phyloP scores from a whole-genome alignment of 1,140 invertebrate genomes.

The Lethrus apterus region DNA sequence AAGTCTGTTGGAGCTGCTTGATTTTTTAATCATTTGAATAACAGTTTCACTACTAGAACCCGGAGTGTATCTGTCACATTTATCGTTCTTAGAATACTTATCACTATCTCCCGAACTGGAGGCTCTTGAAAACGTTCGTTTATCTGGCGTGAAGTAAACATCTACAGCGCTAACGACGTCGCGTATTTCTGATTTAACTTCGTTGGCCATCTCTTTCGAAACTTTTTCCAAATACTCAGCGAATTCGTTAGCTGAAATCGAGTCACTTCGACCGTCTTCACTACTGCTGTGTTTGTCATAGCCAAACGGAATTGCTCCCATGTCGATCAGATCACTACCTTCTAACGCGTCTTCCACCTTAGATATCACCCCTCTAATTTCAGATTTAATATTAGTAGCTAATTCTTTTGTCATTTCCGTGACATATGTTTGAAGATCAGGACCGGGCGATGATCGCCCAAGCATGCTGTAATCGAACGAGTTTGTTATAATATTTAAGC shows the following conservation, averaged over 20 bases:
- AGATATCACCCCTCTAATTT: slow-evolving; percentile 70
- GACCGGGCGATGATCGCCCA: slow-evolving; percentile 55
- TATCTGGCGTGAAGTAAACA: slow-evolving; percentile 56
- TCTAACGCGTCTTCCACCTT: slow-evolving; percentile 69
- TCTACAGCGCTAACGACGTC: slow-evolving; percentile 65
- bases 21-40: slow-evolving; percentile 32
- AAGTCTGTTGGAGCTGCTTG: slow-evolving; percentile 22
- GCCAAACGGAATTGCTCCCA: slow-evolving; percentile 39
- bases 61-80: slow-evolving; percentile 22
- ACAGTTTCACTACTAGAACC: slow-evolving; percentile 34
- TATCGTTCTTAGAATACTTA: slow-evolving; percentile 13
- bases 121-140: slow-evolving; percentile 29
- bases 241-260: slow-evolving; percentile 62
- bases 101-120: slow-evolving; percentile 29
- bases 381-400: slow-evolving; percentile 72
- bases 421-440: slow-evolving; percentile 63
- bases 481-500: slow-evolving; percentile 44
- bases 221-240: slow-evolving; percentile 68
- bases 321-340: slow-evolving; percentile 47
- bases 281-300: slow-evolving; percentile 36
- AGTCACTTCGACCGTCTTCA: slow-evolving; percentile 47
- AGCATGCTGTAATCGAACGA: slow-evolving; percentile 48
- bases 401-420: slow-evolving; percentile 69
- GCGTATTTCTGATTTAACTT: slow-evolving; percentile 68
- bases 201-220: slow-evolving; percentile 68